Conservation (phyloP, 2,113 vertebrate species). For the Boleophthalmus pectinirostris region DNA sequence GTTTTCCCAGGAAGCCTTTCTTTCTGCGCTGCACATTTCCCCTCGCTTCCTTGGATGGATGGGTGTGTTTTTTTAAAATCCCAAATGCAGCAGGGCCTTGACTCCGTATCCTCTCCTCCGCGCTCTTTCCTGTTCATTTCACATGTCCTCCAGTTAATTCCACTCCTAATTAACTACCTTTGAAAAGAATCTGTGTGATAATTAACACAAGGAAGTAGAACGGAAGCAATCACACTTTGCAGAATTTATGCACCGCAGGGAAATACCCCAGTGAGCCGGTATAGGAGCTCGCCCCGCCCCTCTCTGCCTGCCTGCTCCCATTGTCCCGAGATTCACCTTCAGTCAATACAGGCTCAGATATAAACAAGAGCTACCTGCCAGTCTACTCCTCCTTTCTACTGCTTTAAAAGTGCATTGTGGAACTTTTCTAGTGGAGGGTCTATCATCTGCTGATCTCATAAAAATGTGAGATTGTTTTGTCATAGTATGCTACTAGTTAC, state of each 20-base stretch:
- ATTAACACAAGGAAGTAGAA: constrained; percentile 73
- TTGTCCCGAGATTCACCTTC: constrained; percentile 60
- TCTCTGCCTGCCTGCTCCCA: constrained; percentile 27
- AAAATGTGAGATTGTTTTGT: too few species aligned
- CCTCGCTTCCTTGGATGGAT: constrained; percentile 19
- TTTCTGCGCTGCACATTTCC: constrained; percentile 22
- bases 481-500: neutral
- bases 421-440: too few species aligned
- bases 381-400: constrained; percentile 25
- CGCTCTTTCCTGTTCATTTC: constrained; percentile 69
- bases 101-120: constrained; percentile 61
- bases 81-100: constrained; percentile 40
- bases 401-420: neutral
- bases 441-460: too few species aligned
- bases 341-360: constrained; percentile 29
- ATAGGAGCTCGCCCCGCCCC: neutral
- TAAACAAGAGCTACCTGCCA: constrained; percentile 27
- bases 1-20: constrained; percentile 5
- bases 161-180: constrained; percentile 73
- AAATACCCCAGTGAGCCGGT: constrained; percentile 50
- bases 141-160: constrained; percentile 74
- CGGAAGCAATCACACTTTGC: constrained; percentile 69
- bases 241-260: constrained; percentile 70
- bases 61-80: constrained; percentile 46
- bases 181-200: constrained; percentile 72